phyloP scores from a whole-genome alignment of 1,140 invertebrate genomes.

The Drosophila mojavensis region DNA sequence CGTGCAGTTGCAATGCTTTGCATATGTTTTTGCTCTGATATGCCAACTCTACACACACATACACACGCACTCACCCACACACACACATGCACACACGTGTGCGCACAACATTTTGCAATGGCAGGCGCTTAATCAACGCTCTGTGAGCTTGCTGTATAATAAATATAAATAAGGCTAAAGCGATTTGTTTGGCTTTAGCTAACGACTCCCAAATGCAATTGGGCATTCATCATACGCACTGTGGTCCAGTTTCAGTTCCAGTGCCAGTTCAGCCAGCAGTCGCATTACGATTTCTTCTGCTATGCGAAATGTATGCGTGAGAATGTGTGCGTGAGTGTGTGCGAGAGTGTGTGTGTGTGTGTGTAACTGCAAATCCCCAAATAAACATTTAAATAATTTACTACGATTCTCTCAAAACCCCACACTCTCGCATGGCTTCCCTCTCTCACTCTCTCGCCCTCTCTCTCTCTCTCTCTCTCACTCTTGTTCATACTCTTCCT shows the following conservation, averaged over 20 bases:
- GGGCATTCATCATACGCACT: conserved; percentile 62
- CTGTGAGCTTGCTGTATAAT: conserved; percentile 28
- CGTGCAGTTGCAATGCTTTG: conserved; percentile 10
- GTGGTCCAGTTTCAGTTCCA: conserved; percentile 14
- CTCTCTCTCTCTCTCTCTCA: background rate
- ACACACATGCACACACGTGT: background rate
- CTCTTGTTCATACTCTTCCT: background rate
- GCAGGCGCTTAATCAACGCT: conserved; percentile 40
- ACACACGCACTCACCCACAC: too few relatives aligned
- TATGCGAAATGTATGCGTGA: background rate
- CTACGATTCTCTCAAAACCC: conserved; percentile 11
- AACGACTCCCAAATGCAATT: conserved; percentile 57
- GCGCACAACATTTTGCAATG: conserved; percentile 8
- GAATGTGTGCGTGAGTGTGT: background rate
- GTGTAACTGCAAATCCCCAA: conserved; percentile 51
- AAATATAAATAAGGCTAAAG: conserved; percentile 52
- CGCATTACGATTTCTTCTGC: conserved; percentile 20
- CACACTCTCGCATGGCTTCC: too few relatives aligned
- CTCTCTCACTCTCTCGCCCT: conserved; percentile 5
- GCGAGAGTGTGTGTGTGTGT: background rate
- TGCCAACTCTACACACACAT: background rate
- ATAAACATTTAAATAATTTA: conserved; percentile 73
- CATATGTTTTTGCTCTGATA: background rate
- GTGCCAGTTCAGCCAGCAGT: background rate
- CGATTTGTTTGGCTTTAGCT: conserved; percentile 57